Evolutionary conservation across 2,888 invertebrate species (phyloP).

Genomic region (Dryomyza anilis): DNA sequence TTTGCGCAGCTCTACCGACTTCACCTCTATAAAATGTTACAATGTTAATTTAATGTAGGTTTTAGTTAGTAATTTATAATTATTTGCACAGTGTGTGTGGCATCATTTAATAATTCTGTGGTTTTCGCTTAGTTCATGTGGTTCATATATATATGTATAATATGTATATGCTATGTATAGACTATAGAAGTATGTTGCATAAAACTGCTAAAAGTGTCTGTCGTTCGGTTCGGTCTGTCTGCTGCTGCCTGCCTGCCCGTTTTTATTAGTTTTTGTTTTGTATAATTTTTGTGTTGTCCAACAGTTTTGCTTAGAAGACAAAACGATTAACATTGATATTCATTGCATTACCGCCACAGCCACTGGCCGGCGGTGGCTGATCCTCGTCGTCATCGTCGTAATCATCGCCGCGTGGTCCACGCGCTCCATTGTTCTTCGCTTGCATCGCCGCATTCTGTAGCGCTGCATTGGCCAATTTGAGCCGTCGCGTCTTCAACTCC

Average conservation of each 20-base stretch:
- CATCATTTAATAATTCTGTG: neutral
- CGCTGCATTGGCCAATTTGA: slow-evolving; percentile 42
- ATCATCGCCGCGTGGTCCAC: slow-evolving; percentile 41
- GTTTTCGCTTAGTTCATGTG: neutral
- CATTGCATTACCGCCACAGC: slow-evolving; percentile 57
- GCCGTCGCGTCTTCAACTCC: slow-evolving; percentile 50
- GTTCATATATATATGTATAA: neutral
- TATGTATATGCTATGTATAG: slow-evolving; percentile 9
- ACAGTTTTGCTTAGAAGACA: slow-evolving; percentile 48
- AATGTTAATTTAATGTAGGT: neutral
- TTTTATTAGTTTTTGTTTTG: slow-evolving; percentile 1
- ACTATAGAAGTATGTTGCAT: slow-evolving; percentile 16
- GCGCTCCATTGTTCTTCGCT: slow-evolving; percentile 33
- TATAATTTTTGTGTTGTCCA: neutral
- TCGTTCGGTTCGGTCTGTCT: neutral
- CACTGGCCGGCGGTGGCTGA: slow-evolving; percentile 54
- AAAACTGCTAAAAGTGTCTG: neutral
- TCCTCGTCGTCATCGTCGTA: slow-evolving; percentile 55
- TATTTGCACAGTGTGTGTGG: neutral
- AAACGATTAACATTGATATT: slow-evolving; percentile 57
- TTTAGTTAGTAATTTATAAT: neutral
- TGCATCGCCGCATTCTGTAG: slow-evolving; percentile 29
- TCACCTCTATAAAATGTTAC: neutral
- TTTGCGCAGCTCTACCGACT: neutral
- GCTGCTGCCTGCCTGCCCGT: neutral